phyloP scores from a whole-genome alignment of 2,113 vertebrate species.

The Pipra filicauda region DNA sequence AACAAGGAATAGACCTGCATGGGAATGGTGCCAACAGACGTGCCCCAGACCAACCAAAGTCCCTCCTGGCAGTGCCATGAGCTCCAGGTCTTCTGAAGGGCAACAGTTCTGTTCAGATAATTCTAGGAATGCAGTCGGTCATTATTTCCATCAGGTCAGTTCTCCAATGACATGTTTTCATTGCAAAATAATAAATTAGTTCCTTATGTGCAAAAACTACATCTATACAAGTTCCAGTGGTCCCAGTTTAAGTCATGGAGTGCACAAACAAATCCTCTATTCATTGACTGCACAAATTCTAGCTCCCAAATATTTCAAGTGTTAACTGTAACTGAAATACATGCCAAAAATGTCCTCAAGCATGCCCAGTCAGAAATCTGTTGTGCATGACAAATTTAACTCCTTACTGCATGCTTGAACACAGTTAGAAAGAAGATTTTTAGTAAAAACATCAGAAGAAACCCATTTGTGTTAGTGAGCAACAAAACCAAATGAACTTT shows the following conservation, averaged over 20 bases:
- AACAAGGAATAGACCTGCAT: neutral
- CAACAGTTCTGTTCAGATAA: constrained; percentile 18
- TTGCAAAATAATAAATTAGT: constrained; percentile 42
- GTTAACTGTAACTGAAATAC: neutral
- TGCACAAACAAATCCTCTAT: neutral
- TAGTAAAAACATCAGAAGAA: neutral
- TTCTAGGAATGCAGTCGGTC: neutral
- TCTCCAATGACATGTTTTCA: constrained; percentile 26
- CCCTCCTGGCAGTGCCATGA: neutral
- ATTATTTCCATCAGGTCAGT: constrained; percentile 29
- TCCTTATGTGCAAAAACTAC: constrained; percentile 28
- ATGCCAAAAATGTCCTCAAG: neutral
- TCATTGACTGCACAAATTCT: neutral
- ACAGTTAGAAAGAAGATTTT: neutral
- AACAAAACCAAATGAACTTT: neutral
- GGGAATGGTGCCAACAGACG: neutral
- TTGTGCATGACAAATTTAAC: neutral
- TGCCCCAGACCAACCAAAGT: neutral
- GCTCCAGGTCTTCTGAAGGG: neutral
- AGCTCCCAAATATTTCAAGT: neutral
- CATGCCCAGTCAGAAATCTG: neutral
- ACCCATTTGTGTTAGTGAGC: neutral
- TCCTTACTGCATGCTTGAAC: neutral
- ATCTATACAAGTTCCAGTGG: neutral
- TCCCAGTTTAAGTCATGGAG: neutral